Evolutionary conservation across 2,888 invertebrate species (phyloP), one percentile per base, ranked within the genome.

Genomic region (Drosophila limbata): DNA sequence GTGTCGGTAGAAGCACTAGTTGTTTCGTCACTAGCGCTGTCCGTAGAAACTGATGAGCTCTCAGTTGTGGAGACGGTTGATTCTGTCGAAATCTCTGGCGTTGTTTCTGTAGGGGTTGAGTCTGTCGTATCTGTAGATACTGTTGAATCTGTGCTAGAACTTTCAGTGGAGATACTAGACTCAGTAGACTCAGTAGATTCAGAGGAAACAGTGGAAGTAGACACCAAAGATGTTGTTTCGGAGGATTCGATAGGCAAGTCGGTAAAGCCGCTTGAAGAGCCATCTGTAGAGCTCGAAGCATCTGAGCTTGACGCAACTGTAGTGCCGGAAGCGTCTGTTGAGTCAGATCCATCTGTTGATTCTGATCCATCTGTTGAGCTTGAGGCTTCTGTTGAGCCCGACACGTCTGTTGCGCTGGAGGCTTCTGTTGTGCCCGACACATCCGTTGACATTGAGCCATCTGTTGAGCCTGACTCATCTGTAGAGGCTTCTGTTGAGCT

Each of bases 31-130:
- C 56, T 55, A 44, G 52, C 17, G 39, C 11, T 40, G 15, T 4
- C 39, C 11, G 55, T 55, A 5, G 55, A 33, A 44, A n/a, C 31
- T n/a, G 55, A 44, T 3, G 55, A 71, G 17, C 48, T 55, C 8
- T 70, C 78, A 15, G 59, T 68, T 5, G 62, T n/a, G 3, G 28
- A 51, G 8, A 72, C 75, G 2, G 81, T 87, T 25, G 90, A 64
- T 33, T 67, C 84, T 10, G 81, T 78, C 4, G 80, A 69, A 6
- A 45, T 4, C 5, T 81, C 81, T 2, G 68, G 11, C 2, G 80
- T 84, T n/a, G 40, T 62, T 39, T 74, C 79, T 3, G 74, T 74
- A 40, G 73, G 59, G 15, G 71, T 59, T 1, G 89, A 77, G 4
- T 25, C 42, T 15, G 81, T 77, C 4, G 75, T 40, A 11, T 75